These are phyloP conservation scores for Nematolebias whitei DNA, from an alignment of 2,113 vertebrate genomes.

Conservation along the genomic window DNA sequence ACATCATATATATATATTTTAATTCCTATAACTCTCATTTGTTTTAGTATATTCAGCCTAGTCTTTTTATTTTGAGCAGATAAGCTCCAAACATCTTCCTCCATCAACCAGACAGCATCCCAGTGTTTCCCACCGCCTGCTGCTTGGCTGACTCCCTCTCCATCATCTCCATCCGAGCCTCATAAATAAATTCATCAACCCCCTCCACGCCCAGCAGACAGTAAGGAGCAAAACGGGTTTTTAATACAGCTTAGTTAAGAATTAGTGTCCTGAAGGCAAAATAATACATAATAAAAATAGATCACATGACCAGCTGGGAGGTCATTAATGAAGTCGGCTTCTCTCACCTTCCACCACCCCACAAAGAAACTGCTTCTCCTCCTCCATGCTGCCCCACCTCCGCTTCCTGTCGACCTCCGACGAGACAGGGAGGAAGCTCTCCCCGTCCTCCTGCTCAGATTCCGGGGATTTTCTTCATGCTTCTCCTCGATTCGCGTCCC, in stretches of 20 bases:
- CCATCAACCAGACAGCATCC: constrained; percentile 18
- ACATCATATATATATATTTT: too few species aligned
- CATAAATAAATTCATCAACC: not conserved
- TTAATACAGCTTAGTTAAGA: too few species aligned
- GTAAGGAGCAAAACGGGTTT: not conserved
- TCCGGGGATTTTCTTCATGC: constrained; percentile 44
- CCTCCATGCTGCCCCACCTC: constrained; percentile 74
- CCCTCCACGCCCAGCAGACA: constrained; percentile 1
- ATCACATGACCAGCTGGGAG: constrained; percentile 46
- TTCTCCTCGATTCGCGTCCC: constrained; percentile 35
- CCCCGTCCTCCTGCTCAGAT: constrained; percentile 37
- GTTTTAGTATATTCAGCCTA: not conserved
- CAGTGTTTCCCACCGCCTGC: constrained; percentile 22
- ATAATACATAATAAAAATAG: too few species aligned
- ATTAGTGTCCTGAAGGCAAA: not conserved
- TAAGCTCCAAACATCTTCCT: not conserved
- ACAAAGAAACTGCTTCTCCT: constrained; percentile 79
- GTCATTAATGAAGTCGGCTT: constrained; percentile 31
- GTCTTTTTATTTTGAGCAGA: not conserved
- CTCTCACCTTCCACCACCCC: constrained; percentile 87
- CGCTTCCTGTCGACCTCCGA: constrained; percentile 30
- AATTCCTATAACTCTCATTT: not conserved
- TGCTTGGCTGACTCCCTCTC: constrained; percentile 39
- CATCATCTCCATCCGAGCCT: constrained; percentile 19
- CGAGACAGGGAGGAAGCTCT: constrained; percentile 37